Evolutionary conservation across 2,888 invertebrate genomes (phyloP).

Genomic region (Thecophora atra): DNA sequence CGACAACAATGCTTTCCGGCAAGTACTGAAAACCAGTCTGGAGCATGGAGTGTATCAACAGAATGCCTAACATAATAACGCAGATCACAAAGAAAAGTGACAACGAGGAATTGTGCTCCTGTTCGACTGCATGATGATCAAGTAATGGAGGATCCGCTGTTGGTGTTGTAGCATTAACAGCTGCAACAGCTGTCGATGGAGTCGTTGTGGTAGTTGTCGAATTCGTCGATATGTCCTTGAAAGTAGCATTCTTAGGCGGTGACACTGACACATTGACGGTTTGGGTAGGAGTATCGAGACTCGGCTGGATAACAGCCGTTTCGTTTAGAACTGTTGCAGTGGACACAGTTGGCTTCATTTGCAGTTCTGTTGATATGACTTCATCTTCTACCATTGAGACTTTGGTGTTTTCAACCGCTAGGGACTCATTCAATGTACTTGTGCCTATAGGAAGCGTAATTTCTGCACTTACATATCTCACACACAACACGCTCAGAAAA

Average conservation of each 20-base stretch:
- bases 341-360: constrained; percentile 22
- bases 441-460: background rate
- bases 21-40: constrained; percentile 96
- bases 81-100: constrained; percentile 98
- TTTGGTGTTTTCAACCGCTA: constrained; percentile 22
- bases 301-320: background rate
- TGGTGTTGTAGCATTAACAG: constrained; percentile 65
- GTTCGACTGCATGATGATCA: constrained; percentile 90
- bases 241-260: background rate
- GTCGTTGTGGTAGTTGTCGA: constrained; percentile 33
- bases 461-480: constrained; percentile 13
- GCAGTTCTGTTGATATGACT: constrained; percentile 13
- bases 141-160: constrained; percentile 84
- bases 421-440: constrained; percentile 18
- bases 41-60: constrained; percentile 93
- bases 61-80: constrained; percentile 91
- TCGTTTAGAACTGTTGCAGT: background rate
- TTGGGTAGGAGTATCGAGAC: background rate
- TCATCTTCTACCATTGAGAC: background rate
- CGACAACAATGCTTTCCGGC: constrained; percentile 97
- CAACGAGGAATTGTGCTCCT: constrained; percentile 95
- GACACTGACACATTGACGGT: background rate
- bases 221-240: constrained; percentile 29
- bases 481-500: constrained; percentile 16
- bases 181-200: constrained; percentile 26